phyloP scores from a whole-genome alignment of 2,113 vertebrate genomes.

The Datnioides undecimradiatus region DNA sequence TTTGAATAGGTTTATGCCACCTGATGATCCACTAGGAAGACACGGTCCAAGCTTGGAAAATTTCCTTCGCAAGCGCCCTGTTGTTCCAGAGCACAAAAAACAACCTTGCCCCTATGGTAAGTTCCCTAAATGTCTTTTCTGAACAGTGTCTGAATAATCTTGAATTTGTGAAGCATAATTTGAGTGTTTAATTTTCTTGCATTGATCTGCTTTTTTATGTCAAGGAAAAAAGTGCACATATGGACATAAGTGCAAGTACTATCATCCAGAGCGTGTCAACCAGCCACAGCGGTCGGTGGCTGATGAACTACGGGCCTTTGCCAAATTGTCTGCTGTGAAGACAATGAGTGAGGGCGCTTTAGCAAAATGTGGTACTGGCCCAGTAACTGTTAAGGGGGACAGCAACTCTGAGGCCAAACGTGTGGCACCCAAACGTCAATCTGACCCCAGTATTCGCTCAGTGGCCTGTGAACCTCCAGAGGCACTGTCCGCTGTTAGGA shows the following conservation, averaged over 20 bases:
- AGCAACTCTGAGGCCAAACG: constrained; percentile 91
- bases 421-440: constrained; percentile 95
- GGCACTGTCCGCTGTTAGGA: constrained; percentile 89
- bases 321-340: constrained; percentile 97
- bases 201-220: constrained; percentile 40
- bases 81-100: constrained; percentile 98
- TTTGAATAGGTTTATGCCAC: constrained; percentile 94
- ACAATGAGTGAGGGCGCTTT: constrained; percentile 97
- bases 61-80: constrained; percentile 94
- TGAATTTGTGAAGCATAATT: not conserved
- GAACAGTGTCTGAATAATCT: not conserved
- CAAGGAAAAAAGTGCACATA: constrained; percentile 99
- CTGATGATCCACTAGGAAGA: constrained; percentile 96
- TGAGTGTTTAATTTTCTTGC: constrained; percentile 9
- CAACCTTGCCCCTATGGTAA: constrained; percentile 99
- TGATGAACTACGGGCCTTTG: constrained; percentile 98
- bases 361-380: constrained; percentile 89
- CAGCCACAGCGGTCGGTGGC: constrained; percentile 96
- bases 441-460: constrained; percentile 97
- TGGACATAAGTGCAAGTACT: constrained; percentile 99
- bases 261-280: constrained; percentile 97
- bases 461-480: constrained; percentile 93
- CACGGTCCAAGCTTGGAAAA: constrained; percentile 98
- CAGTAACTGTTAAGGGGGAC: constrained; percentile 87
- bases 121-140: constrained; percentile 59